A percentile compares a stretch with the other conserved stretches of the same genome.
phyloP scores from a whole-genome alignment of 2,888 invertebrate genomes.

The Ephialtes manifestator region DNA sequence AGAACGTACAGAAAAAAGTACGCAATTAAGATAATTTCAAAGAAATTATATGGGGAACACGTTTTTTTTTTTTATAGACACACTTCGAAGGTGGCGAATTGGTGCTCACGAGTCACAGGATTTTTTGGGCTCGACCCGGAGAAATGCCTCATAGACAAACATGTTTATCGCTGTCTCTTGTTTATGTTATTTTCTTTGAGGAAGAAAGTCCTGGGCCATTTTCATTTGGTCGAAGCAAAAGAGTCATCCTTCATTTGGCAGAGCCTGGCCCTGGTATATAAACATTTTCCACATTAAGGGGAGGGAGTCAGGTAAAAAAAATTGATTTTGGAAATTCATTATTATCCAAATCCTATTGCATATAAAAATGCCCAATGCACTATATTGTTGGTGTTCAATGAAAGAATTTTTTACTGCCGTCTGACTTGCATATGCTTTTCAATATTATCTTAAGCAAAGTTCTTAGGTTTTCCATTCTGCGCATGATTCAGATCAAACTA shows the following conservation, averaged over 20 bases:
- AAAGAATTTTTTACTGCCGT: no score
- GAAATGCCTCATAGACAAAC: constrained; percentile 91
- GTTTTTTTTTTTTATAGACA: constrained; percentile 87
- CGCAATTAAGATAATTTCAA: not conserved
- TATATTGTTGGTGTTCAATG: no score
- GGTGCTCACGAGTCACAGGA: constrained; percentile 93
- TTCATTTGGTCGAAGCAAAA: constrained; percentile 93
- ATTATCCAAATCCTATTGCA: no score
- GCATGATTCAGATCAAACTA: no score
- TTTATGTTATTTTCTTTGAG: constrained; percentile 92
- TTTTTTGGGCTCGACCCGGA: constrained; percentile 93
- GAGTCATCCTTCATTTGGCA: constrained; percentile 92
- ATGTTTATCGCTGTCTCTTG: constrained; percentile 90
- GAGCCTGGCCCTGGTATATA: constrained; percentile 85
- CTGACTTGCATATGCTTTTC: no score
- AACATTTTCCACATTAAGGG: not conserved
- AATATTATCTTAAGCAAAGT: no score
- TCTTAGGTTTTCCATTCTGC: no score
- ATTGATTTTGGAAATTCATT: no score
- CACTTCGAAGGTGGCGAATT: constrained; percentile 94
- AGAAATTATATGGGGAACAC: constrained; percentile 1
- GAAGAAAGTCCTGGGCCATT: constrained; percentile 93
- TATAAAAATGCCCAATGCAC: no score
- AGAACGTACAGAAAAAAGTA: not conserved
- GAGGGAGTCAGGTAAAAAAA: no score